Percentiles rank a stretch among this genome's conserved stretches.
These are phyloP conservation scores for Alfaro cultratus DNA, from an alignment of 2,797 vertebrate genomes.

Conservation along the genomic window DNA sequence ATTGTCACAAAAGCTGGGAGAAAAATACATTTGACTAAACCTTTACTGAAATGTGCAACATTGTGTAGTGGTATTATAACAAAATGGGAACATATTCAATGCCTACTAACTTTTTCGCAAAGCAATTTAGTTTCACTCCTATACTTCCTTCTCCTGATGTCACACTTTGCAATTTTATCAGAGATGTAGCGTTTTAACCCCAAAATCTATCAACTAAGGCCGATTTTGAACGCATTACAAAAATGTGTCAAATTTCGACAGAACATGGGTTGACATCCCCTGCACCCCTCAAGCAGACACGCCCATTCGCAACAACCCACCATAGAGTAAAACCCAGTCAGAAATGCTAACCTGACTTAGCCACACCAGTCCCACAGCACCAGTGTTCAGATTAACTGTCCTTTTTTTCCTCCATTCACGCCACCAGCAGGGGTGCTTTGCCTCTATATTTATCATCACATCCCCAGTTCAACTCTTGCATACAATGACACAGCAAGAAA, in stretches of 20 bases:
- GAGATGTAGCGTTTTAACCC: background rate
- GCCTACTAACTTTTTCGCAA: background rate
- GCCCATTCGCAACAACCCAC: background rate
- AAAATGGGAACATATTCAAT: background rate
- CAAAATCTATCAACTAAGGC: background rate
- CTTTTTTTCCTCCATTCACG: background rate
- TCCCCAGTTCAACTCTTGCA: constrained; percentile 1
- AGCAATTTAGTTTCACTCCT: background rate
- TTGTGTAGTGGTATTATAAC: background rate
- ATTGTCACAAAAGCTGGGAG: background rate
- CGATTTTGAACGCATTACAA: background rate
- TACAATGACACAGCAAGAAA: constrained; percentile 65
- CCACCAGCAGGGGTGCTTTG: background rate
- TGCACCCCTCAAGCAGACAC: background rate
- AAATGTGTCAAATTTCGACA: background rate
- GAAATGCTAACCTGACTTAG: background rate
- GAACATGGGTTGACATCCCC: background rate
- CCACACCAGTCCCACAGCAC: background rate
- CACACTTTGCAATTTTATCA: background rate
- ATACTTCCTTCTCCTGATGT: background rate
- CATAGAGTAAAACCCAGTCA: background rate
- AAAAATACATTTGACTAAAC: background rate
- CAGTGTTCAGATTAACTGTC: background rate
- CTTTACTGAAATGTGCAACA: background rate
- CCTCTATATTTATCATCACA: constrained; percentile 14